Conservation (phyloP, 1,140 invertebrate species). For the Maniola jurtina region DNA sequence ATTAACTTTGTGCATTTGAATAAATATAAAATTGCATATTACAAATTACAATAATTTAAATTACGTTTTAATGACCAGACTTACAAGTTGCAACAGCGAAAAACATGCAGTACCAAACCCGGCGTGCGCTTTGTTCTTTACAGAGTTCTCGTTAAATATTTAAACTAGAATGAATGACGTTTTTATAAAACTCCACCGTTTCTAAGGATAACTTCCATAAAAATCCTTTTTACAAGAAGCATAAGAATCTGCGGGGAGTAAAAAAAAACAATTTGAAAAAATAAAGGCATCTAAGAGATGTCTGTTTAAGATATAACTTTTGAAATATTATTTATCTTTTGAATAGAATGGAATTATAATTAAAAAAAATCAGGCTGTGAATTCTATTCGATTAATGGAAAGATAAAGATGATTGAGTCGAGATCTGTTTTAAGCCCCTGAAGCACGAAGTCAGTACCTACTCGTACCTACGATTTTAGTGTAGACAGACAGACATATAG, state of each 20-base stretch:
- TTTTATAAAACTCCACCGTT: slow-evolving; percentile 37
- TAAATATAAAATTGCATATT: too few species aligned
- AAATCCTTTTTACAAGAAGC: slow-evolving; percentile 19
- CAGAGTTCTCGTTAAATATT: slow-evolving; percentile 63
- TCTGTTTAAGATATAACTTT: slow-evolving; percentile 1
- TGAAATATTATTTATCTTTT: slow-evolving; percentile 7
- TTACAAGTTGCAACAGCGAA: slow-evolving; percentile 39
- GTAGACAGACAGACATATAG: too few species aligned
- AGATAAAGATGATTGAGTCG: not conserved
- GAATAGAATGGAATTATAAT: not conserved
- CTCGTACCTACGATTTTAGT: too few species aligned
- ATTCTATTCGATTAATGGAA: not conserved
- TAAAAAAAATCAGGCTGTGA: not conserved
- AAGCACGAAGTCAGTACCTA: too few species aligned
- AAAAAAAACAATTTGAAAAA: slow-evolving; percentile 8
- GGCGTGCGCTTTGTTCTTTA: slow-evolving; percentile 57
- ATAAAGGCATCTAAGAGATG: not conserved
- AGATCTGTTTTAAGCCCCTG: too few species aligned
- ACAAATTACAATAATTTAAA: not conserved
- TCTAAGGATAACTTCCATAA: slow-evolving; percentile 25
- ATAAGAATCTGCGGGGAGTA: slow-evolving; percentile 8
- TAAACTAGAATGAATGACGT: slow-evolving; percentile 45
- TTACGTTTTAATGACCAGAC: slow-evolving; percentile 28
- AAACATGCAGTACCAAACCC: slow-evolving; percentile 50
- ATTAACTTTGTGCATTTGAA: too few species aligned